Conservation (phyloP, 2,888 invertebrate species). For the Sinohyriopsis cumingii region DNA sequence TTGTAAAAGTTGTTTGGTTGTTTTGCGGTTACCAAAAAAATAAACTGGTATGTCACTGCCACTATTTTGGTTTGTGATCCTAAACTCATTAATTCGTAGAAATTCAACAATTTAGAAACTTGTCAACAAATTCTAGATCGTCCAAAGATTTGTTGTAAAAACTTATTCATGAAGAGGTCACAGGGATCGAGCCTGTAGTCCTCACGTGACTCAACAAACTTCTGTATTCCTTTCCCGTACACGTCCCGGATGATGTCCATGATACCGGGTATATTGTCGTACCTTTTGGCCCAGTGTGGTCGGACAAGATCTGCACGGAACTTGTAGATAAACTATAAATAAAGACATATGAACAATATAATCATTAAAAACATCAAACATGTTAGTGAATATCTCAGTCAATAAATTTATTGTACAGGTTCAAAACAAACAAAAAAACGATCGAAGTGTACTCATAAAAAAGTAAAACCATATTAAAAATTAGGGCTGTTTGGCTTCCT, state of each 20-base stretch:
- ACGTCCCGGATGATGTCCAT: constrained; percentile 30
- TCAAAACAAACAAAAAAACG: no score
- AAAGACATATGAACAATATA: neutral
- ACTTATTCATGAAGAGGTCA: constrained; percentile 45
- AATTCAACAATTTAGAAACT: neutral
- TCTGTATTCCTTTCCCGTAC: constrained; percentile 28
- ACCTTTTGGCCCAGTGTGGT: constrained; percentile 47
- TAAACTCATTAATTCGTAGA: no score
- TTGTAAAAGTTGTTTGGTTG: no score
- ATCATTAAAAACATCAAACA: neutral
- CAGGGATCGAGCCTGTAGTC: constrained; percentile 35
- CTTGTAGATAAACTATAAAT: constrained; percentile 30
- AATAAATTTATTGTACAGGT: neutral
- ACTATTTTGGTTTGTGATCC: no score
- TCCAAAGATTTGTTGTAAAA: constrained; percentile 38
- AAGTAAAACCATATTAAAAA: no score
- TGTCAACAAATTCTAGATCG: constrained; percentile 4
- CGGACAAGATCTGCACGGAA: constrained; percentile 33
- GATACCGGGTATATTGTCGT: constrained; percentile 41
- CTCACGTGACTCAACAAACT: constrained; percentile 26
- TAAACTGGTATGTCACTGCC: no score
- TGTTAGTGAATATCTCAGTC: neutral
- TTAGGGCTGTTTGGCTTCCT: no score
- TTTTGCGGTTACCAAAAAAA: no score
- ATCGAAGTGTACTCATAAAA: no score